Evolutionary conservation across 1,140 invertebrate species (phyloP), one percentile per base, ranked within the genome.

Genomic region (Coelopa frigida): DNA sequence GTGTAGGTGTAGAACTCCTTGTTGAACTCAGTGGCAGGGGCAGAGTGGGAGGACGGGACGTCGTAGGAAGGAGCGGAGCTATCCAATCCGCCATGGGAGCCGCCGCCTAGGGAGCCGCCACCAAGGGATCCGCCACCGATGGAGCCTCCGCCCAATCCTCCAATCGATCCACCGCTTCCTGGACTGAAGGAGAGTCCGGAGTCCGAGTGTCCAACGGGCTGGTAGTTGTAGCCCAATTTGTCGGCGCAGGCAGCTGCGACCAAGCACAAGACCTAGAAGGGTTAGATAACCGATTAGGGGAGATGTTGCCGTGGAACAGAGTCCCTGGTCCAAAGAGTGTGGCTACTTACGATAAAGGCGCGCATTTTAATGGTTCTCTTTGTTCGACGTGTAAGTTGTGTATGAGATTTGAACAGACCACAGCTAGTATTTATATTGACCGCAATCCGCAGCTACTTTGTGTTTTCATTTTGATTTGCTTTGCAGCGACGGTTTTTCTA

Each of bases 151-250:
- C n/a, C n/a, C n/a, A n/a, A n/a, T n/a, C n/a, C n/a, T n/a, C 35
- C 8, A 37, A 15, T 8, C 18, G 35, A 15, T 18, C 36, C 15
- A 38, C 50, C 56, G n/a, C 52, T 55, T 23, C 52, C 55, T 11
- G 62, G 61, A 14, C 47, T 31, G 40, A 60, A 65, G 3, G 57
- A 65, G 0, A 58, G 46, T 3, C 59, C 61, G 3, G 61, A 62
- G 1, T 46, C 5, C 0, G 62, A 66, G 26, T 62, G 58, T 11
- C 43, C 55, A 26, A 62, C 59, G 11, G 59, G 62, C 41, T 62
- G 54, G 35, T 65, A 66, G 35, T 66, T 66, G 44, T 66, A 66
- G 35, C 62, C 62, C 40, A 66, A 51, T n/a, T 63, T 61, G 36
- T 62, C 62, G 27, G 62, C 58, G 10, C 39, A 50, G 53, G 58